Conservation (phyloP, 30 jellyfish, hydroid and myxozoan genomes). For the Hydractinia echinata region DNA sequence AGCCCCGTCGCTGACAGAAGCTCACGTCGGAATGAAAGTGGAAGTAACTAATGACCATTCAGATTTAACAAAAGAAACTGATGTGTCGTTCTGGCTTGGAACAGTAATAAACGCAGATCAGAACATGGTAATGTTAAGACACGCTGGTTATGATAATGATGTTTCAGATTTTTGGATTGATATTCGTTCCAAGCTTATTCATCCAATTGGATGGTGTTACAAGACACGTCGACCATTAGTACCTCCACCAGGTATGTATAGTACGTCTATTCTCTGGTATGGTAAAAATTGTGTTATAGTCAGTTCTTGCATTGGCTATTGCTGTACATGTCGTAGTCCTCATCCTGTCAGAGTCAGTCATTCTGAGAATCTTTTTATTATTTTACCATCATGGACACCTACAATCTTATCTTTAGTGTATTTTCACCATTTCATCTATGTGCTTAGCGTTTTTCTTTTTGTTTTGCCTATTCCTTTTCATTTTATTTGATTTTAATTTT, state of each 20-base stretch:
- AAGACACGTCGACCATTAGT: constrained; percentile 73
- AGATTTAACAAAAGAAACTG: constrained; percentile 71
- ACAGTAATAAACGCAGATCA: constrained; percentile 63
- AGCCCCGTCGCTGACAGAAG: constrained; percentile 72
- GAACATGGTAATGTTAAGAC: constrained; percentile 77
- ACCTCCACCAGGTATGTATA: constrained; percentile 84
- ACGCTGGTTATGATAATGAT: constrained; percentile 66
- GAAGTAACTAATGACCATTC: constrained; percentile 87
- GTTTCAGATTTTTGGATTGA: constrained; percentile 85
- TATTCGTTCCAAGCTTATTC: constrained; percentile 78
- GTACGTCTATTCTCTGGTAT: too few species aligned
- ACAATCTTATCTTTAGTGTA: too few species aligned
- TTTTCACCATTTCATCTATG: too few species aligned
- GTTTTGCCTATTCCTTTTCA: too few species aligned
- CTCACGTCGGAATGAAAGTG: constrained; percentile 87
- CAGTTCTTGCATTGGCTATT: too few species aligned
- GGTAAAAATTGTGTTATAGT: too few species aligned
- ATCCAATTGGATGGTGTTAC: constrained; percentile 97
- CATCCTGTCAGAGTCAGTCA: too few species aligned
- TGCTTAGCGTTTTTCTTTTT: too few species aligned
- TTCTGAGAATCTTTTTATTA: background rate
- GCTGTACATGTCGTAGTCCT: too few species aligned
- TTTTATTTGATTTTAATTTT: too few species aligned
- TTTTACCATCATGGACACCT: too few species aligned
- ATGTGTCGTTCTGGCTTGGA: constrained; percentile 85